These are phyloP conservation scores for Pluvialis apricaria DNA, from an alignment of 2,113 vertebrate species.

Conservation along the genomic window DNA sequence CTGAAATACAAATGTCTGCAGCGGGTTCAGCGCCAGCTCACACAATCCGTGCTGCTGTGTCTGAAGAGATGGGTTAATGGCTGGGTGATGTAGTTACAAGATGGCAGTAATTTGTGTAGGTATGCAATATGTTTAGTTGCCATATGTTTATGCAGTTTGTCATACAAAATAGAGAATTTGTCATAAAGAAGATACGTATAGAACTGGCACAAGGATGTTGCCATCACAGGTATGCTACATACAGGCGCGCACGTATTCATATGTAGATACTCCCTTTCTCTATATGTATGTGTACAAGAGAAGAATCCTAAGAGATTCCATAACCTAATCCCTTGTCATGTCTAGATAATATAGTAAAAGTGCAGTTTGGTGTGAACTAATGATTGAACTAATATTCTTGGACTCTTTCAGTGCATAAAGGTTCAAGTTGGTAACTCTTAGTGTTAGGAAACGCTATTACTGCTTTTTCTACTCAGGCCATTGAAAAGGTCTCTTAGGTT, in stretches of 20 bases:
- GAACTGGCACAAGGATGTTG: background rate
- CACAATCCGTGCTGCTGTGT: fast-evolving
- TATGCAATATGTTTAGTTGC: background rate
- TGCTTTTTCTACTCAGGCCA: background rate
- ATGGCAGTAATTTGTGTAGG: background rate
- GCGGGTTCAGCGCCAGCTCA: background rate
- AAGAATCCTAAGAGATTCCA: background rate
- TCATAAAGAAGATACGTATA: background rate
- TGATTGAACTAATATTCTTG: background rate
- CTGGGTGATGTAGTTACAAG: background rate
- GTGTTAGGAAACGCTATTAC: background rate
- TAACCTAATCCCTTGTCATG: background rate
- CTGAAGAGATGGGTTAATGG: background rate
- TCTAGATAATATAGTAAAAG: background rate
- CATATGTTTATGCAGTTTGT: background rate
- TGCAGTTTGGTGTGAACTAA: background rate
- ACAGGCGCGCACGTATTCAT: fast-evolving
- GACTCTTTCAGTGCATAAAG: background rate
- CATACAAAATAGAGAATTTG: background rate
- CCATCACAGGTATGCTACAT: background rate
- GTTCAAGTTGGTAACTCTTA: background rate
- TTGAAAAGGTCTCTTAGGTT: background rate
- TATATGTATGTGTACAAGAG: background rate
- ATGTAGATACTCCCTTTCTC: background rate
- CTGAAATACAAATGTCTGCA: background rate